Evolutionary conservation across 2,888 invertebrate genomes (phyloP).

Genomic region (Troides helena): DNA sequence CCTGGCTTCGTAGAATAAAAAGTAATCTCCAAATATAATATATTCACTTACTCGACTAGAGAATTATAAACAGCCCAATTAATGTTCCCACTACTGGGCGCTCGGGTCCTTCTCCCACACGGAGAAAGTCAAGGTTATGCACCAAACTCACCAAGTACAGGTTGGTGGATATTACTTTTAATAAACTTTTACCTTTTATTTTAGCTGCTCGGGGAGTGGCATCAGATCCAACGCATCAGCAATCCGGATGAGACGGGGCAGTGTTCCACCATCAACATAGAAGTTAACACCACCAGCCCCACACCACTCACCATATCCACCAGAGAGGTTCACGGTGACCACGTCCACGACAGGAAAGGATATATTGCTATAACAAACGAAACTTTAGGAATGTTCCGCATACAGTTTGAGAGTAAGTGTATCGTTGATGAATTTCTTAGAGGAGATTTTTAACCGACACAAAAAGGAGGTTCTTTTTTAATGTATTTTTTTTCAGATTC

Average conservation of each 20-base stretch:
- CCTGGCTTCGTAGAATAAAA: too few relatives aligned
- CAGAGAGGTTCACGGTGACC: constrained; percentile 7
- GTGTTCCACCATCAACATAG: constrained; percentile 26
- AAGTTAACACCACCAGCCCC: neutral
- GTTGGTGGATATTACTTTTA: too few relatives aligned
- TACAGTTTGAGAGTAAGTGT: constrained; percentile 17
- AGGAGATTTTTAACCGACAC: too few relatives aligned
- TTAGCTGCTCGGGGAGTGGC: constrained; percentile 28
- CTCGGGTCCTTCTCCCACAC: too few relatives aligned
- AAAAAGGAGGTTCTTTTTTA: neutral
- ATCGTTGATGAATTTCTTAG: too few relatives aligned
- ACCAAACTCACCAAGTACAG: too few relatives aligned
- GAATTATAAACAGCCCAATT: too few relatives aligned
- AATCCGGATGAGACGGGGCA: constrained; percentile 28
- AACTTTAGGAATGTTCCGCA: neutral
- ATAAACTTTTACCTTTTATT: neutral
- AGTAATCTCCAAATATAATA: too few relatives aligned
- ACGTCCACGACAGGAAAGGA: neutral
- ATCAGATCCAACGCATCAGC: constrained; percentile 26
- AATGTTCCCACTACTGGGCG: too few relatives aligned
- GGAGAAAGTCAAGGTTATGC: too few relatives aligned
- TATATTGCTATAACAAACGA: neutral
- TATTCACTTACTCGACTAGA: too few relatives aligned
- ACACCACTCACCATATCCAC: constrained; percentile 1
- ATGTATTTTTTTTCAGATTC: constrained; percentile 23